A percentile compares a stretch with the other conserved stretches of the same genome.
phyloP scores from a whole-genome alignment of 2,888 invertebrate species.

The Diaphora mendica region DNA sequence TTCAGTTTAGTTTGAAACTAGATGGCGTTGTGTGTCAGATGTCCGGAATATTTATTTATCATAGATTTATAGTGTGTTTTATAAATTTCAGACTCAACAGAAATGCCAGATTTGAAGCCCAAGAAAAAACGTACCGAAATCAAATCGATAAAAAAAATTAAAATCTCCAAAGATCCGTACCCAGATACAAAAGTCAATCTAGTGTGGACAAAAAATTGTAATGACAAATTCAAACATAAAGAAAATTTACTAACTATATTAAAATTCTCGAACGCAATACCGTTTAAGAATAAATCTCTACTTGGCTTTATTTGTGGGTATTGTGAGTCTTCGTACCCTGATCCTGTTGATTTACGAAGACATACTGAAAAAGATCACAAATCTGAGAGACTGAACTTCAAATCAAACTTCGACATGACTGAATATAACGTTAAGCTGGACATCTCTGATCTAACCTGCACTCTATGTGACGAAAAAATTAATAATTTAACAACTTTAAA shows the following conservation, averaged over 20 bases:
- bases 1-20: too few relatives aligned
- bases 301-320: constrained; percentile 73
- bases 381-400: constrained; percentile 63
- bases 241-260: constrained; percentile 71
- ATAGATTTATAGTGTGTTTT: neutral
- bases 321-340: constrained; percentile 67
- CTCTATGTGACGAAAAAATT: constrained; percentile 60
- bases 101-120: constrained; percentile 49
- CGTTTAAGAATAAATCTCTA: constrained; percentile 71
- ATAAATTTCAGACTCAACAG: constrained; percentile 55
- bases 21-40: neutral
- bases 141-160: constrained; percentile 46
- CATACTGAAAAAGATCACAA: constrained; percentile 62
- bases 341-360: constrained; percentile 65
- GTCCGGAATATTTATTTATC: neutral
- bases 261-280: constrained; percentile 70
- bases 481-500: constrained; percentile 60
- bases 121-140: constrained; percentile 30
- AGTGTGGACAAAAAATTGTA: constrained; percentile 51
- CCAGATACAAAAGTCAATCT: constrained; percentile 52
- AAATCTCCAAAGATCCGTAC: constrained; percentile 40
- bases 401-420: constrained; percentile 62
- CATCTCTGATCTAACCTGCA: constrained; percentile 62
- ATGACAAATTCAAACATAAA: constrained; percentile 67
- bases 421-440: constrained; percentile 72